These are phyloP conservation scores for Oreocharis arfaki DNA, from an alignment of 2,113 vertebrate genomes.

Conservation along the genomic window DNA sequence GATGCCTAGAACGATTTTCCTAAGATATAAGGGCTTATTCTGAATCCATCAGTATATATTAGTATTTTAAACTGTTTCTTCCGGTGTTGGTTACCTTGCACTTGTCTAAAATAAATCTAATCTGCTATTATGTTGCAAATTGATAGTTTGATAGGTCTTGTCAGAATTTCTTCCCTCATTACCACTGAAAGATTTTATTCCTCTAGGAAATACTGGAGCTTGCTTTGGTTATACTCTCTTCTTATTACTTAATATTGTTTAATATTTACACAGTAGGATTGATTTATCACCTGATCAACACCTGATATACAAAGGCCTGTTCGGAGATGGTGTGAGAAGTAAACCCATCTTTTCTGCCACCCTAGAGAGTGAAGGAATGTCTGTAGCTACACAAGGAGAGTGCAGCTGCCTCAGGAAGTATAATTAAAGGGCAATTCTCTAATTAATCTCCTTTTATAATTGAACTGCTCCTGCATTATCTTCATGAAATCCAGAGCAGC, in stretches of 20 bases:
- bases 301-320: neutral
- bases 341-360: neutral
- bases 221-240: neutral
- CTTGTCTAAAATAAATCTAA: constrained; percentile 18
- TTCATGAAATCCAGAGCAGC: neutral
- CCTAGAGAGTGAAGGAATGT: neutral
- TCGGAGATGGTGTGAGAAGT: neutral
- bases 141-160: neutral
- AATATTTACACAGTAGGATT: neutral
- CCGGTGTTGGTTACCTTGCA: neutral
- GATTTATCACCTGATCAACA: neutral
- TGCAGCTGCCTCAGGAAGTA: neutral
- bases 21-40: constrained; percentile 36
- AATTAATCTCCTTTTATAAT: neutral
- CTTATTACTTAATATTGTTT: neutral
- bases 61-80: constrained; percentile 24
- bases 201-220: neutral
- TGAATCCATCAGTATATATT: neutral
- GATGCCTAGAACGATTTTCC: neutral
- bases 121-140: neutral
- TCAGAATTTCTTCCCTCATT: neutral
- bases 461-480: neutral
- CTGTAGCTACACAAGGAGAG: neutral
- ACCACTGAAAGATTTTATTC: neutral
- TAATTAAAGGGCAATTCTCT: neutral